phyloP scores from a whole-genome alignment of 35 echinoderm and acorn worm species.

The Heliocidaris tuberculata region DNA sequence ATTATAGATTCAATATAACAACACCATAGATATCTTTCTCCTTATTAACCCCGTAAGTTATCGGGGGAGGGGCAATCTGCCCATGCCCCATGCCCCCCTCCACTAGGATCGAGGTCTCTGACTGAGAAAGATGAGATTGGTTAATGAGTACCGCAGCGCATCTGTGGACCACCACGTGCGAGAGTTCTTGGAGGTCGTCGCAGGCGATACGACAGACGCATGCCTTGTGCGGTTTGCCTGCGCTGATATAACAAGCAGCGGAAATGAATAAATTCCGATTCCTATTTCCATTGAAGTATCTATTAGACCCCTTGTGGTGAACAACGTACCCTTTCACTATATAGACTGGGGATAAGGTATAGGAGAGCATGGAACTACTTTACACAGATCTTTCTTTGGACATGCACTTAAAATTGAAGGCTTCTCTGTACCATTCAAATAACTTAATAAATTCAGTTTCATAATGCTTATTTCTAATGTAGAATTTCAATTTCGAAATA shows the following conservation, averaged over 20 bases:
- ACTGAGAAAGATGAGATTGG: not conserved
- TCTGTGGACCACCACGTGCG: not conserved
- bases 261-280: conserved; percentile 18
- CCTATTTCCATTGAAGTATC: not conserved
- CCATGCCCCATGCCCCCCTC: too few species aligned
- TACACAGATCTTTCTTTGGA: too few species aligned
- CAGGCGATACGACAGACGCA: not conserved
- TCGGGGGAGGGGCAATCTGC: too few species aligned
- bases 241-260: not conserved
- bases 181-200: not conserved
- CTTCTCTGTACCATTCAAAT: too few species aligned
- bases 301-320: not conserved
- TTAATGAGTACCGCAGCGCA: conserved; percentile 8
- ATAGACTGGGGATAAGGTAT: not conserved
- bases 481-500: too few species aligned
- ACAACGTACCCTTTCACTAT: not conserved
- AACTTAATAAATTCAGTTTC: too few species aligned
- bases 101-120: not conserved
- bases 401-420: too few species aligned
- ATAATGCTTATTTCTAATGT: too few species aligned
- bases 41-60: too few species aligned
- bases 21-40: too few species aligned
- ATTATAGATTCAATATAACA: too few species aligned
- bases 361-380: too few species aligned
- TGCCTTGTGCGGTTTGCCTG: not conserved